Evolutionary conservation across 1,140 invertebrate species (phyloP), one percentile per base, ranked within the genome.

Genomic region (Heliconius hewitsoni): DNA sequence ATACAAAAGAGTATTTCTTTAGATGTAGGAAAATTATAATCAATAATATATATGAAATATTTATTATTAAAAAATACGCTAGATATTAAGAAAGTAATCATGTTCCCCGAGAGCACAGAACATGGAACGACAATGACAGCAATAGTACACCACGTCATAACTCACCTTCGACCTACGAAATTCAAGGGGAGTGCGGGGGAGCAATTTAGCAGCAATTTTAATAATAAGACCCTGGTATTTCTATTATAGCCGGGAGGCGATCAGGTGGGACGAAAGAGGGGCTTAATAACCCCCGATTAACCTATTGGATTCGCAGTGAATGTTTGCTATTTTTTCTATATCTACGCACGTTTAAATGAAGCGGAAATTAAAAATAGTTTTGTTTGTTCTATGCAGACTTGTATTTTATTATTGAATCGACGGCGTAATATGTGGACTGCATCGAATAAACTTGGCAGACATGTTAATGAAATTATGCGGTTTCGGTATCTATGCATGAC

Each of bases 121-220:
- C 76, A 72, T 19, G 16, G 46, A 82, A 74, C n/a, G 72, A 77
- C 79, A 55, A 46, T 74, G 75, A 76, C 74, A 84, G 79, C 78
- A 87, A 82, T 82, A 85, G 80, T 81, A 84, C 81, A 87, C 82
- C 86, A 89, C 86, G 85, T 90, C 87, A 91, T 90, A 91, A 90
- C 89, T 92, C 89, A 89, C 82, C 90, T 89, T 86, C 85, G 83
- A 88, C 83, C 88, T 83, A 89, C 90, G 88, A 92, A 92, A 90
- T 89, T 88, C 89, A 87, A 91, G 91, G 91, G 89, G 88, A 74
- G 89, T 82, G 91, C 87, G 88, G 90, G 89, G 42, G 93, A 94
- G 89, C 93, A 95, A 95, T 95, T 95, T 94, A 94, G 87, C 90
- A 95, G 94, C 93, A 95, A 95, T 95, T 95, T 95, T 95, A 95